Evolutionary conservation across 2,113 vertebrate genomes (phyloP).

Genomic region (Neolamprologus variostigma): DNA sequence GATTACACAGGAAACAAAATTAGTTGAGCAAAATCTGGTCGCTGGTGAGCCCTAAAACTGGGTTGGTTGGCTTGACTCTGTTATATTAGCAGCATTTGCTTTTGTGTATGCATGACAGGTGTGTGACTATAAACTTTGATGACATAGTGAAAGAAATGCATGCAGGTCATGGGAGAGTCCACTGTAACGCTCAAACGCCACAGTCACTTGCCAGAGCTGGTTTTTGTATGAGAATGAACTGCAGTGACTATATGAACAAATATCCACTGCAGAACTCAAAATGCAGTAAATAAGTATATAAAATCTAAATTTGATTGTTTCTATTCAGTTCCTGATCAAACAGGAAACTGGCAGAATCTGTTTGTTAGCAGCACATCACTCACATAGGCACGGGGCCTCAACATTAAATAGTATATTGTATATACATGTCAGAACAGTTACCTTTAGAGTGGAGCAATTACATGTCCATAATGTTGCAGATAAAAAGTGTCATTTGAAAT

Average conservation of each 20-base stretch:
- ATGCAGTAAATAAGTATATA: not conserved
- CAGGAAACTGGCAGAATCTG: not conserved
- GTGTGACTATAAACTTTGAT: not conserved
- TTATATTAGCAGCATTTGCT: constrained; percentile 14
- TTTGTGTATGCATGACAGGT: constrained; percentile 26
- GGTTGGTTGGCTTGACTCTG: constrained; percentile 4
- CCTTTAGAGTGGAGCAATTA: not conserved
- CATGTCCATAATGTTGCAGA: not conserved
- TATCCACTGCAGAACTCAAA: not conserved
- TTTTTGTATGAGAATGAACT: not conserved
- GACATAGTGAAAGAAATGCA: not conserved
- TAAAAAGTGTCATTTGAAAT: not conserved
- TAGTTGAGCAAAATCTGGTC: not conserved
- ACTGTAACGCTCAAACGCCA: not conserved
- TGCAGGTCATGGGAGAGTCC: not conserved
- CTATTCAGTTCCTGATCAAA: not conserved
- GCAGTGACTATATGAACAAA: not conserved
- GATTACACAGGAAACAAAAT: not conserved
- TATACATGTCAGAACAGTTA: not conserved
- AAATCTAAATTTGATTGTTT: not conserved
- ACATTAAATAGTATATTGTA: not conserved
- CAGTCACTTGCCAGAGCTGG: not conserved
- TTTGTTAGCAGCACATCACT: not conserved
- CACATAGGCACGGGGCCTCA: not conserved
- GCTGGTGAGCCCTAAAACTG: not conserved